These are phyloP conservation scores for Hermatobates lingyangjiaoensis DNA, from an alignment of 1,140 invertebrate genomes.

Conservation along the genomic window DNA sequence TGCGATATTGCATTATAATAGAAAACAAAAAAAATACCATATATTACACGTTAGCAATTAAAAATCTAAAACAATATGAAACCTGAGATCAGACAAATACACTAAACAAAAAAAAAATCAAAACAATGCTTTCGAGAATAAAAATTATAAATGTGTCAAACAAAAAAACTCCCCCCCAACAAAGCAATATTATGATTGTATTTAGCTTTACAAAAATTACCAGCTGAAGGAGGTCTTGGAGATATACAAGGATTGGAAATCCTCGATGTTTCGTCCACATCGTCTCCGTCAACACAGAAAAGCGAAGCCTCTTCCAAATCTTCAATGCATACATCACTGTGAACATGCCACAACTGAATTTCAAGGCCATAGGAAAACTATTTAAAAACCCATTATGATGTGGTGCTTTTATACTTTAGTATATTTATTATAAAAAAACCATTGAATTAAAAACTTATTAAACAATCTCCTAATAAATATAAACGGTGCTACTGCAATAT, in stretches of 20 bases:
- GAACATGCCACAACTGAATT: constrained; percentile 12
- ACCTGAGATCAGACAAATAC: neutral
- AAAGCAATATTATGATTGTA: too few species aligned
- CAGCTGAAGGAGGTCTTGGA: constrained; percentile 43
- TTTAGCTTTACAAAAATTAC: constrained; percentile 22
- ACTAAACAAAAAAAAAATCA: neutral
- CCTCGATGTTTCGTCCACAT: constrained; percentile 30
- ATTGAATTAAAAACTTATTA: neutral
- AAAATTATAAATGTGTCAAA: neutral
- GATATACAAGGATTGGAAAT: constrained; percentile 40
- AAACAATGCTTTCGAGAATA: constrained; percentile 1
- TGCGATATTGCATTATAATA: too few species aligned
- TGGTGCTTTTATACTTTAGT: neutral
- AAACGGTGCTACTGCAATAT: too few species aligned
- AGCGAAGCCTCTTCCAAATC: constrained; percentile 34
- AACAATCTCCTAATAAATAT: too few species aligned
- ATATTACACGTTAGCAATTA: neutral
- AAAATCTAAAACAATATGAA: neutral
- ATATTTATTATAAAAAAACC: too few species aligned
- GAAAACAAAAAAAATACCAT: neutral
- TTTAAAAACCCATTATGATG: neutral
- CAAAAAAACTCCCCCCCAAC: neutral
- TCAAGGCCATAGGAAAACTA: neutral
- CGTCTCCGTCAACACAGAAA: constrained; percentile 33
- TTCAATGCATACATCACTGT: constrained; percentile 31